A percentile compares a stretch with the other conserved stretches of the same genome.
Conservation (phyloP, 92 coral and sea anemone genomes). For the Metridium senile region DNA sequence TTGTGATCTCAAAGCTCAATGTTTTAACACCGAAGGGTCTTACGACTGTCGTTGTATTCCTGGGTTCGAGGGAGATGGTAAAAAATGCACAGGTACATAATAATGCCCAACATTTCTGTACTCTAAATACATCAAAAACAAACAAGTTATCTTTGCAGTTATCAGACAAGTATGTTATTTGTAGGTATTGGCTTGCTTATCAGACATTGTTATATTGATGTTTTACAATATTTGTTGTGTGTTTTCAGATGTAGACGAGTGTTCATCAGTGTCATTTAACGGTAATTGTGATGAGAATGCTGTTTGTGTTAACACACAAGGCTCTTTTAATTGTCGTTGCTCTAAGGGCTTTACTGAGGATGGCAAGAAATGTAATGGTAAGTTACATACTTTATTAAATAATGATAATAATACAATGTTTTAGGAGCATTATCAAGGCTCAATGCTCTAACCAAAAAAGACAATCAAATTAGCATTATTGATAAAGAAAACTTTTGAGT, state of each 20-base stretch:
- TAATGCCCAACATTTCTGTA: no score
- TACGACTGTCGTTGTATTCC: slow-evolving; percentile 30
- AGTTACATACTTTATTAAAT: not conserved
- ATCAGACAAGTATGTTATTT: no score
- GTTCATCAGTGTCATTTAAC: slow-evolving; percentile 26
- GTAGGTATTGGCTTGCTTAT: no score
- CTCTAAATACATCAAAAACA: no score
- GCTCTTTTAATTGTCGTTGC: slow-evolving; percentile 61
- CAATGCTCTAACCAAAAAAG: no score
- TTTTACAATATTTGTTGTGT: not conserved
- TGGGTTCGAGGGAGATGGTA: slow-evolving; percentile 42
- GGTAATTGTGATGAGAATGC: slow-evolving; percentile 24
- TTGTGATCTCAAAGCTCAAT: slow-evolving; percentile 36
- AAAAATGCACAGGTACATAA: slow-evolving; percentile 40
- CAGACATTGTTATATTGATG: no score
- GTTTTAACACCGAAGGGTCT: slow-evolving; percentile 39
- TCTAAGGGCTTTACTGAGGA: slow-evolving; percentile 49
- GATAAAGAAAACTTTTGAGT: no score
- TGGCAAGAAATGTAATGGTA: slow-evolving; percentile 26
- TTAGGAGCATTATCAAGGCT: not conserved
- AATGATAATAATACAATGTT: not conserved
- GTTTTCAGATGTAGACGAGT: slow-evolving; percentile 42
- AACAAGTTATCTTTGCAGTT: no score
- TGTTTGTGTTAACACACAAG: slow-evolving; percentile 47
- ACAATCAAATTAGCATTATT: no score